Conservation (phyloP, 2,113 vertebrate species). For the Dolichallabes microphthalmus region DNA sequence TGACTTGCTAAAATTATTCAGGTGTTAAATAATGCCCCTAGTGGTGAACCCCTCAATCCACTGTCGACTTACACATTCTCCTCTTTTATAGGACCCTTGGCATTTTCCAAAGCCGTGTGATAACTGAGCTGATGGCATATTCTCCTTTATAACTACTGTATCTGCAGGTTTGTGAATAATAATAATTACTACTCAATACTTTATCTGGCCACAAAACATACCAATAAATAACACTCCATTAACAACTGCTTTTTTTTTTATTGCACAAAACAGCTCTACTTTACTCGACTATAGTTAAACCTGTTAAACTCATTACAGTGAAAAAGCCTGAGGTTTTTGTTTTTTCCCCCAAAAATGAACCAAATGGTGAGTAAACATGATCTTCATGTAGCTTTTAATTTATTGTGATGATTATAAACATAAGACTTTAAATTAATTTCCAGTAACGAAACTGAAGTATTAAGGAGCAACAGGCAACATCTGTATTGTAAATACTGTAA, state of each 20-base stretch:
- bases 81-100: too few species aligned
- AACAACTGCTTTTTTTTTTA: too few species aligned
- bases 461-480: not conserved
- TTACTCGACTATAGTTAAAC: not conserved
- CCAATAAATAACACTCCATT: too few species aligned
- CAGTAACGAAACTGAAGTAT: not conserved
- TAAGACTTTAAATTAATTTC: not conserved
- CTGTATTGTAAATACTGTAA: not conserved
- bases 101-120: too few species aligned
- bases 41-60: too few species aligned
- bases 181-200: too few species aligned
- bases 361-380: not conserved
- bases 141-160: too few species aligned
- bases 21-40: too few species aligned
- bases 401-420: not conserved
- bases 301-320: not conserved
- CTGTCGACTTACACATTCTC: too few species aligned
- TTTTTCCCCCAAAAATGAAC: not conserved
- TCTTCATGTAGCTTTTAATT: not conserved
- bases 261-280: not conserved
- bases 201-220: too few species aligned
- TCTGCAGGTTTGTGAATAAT: not conserved
- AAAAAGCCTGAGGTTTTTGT: not conserved
- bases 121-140: too few species aligned
- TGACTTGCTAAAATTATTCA: too few species aligned